Evolutionary conservation across 2,888 invertebrate genomes (phyloP).

Genomic region (Syritta pipiens): DNA sequence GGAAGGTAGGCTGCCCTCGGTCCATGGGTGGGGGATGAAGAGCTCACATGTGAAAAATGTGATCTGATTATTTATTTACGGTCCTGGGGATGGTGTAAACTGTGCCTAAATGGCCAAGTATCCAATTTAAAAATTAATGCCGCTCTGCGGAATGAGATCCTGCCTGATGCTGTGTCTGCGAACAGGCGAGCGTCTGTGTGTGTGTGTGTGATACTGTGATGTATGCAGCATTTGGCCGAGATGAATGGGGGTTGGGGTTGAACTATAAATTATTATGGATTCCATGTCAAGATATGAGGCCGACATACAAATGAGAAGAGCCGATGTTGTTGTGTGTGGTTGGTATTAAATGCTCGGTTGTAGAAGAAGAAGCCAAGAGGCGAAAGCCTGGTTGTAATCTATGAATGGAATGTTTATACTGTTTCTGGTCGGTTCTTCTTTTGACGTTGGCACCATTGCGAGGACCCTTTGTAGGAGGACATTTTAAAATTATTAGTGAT

Average conservation of each 20-base stretch:
- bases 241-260: constrained; percentile 45
- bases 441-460: constrained; percentile 20
- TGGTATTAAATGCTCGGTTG: constrained; percentile 30
- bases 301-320: constrained; percentile 66
- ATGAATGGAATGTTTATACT: constrained; percentile 41
- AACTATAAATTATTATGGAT: constrained; percentile 69
- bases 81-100: constrained; percentile 64
- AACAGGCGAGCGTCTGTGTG: not conserved
- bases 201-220: too few relatives aligned
- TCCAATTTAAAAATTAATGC: constrained; percentile 69
- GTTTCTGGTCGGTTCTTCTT: constrained; percentile 18
- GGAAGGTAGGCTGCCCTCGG: not conserved
- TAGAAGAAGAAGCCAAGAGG: too few relatives aligned
- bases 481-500: constrained; percentile 63
- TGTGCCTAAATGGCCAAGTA: constrained; percentile 69
- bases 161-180: not conserved
- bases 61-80: constrained; percentile 69
- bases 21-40: constrained; percentile 22
- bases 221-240: constrained; percentile 27
- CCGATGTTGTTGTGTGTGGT: constrained; percentile 39
- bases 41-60: constrained; percentile 68
- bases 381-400: constrained; percentile 23
- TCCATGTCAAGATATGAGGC: constrained; percentile 65
- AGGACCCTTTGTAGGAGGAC: constrained; percentile 26
- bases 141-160: constrained; percentile 17